These are phyloP conservation scores for Pseudochromis fuscus DNA, from an alignment of 2,797 vertebrate species.

Conservation along the genomic window DNA sequence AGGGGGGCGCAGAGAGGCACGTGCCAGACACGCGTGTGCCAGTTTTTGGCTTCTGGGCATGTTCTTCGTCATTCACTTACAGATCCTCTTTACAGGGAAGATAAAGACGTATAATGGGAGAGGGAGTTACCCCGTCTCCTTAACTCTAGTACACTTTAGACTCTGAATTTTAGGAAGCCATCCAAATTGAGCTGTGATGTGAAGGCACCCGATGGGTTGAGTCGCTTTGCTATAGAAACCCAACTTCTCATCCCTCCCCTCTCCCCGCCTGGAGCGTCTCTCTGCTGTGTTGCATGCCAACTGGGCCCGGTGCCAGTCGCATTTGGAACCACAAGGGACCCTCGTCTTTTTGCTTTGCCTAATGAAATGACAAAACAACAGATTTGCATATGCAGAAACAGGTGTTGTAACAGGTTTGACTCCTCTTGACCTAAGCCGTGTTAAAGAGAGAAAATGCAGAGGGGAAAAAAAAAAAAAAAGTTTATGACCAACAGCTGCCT, in stretches of 20 bases:
- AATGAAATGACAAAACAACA: slow-evolving; percentile 96
- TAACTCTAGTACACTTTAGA: slow-evolving; percentile 60
- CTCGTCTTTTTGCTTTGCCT: slow-evolving; percentile 85
- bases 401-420: slow-evolving; percentile 97
- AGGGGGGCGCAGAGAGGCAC: slow-evolving; percentile 80
- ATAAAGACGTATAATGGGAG: slow-evolving; percentile 44
- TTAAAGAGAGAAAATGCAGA: slow-evolving; percentile 65
- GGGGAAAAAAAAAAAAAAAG: slow-evolving; percentile 68
- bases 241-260: slow-evolving; percentile 73
- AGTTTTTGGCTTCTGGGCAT: slow-evolving; percentile 86
- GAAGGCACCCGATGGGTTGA: slow-evolving; percentile 83
- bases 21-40: slow-evolving; percentile 88
- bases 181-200: slow-evolving; percentile 82
- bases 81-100: slow-evolving; percentile 43
- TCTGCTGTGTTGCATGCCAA: slow-evolving; percentile 81
- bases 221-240: slow-evolving; percentile 79
- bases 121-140: neutral
- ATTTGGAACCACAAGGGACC: slow-evolving; percentile 90
- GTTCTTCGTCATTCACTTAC: slow-evolving; percentile 82
- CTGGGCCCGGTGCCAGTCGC: slow-evolving; percentile 86
- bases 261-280: slow-evolving; percentile 56
- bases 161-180: slow-evolving; percentile 70
- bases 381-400: slow-evolving; percentile 95
- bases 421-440: slow-evolving; percentile 90
- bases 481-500: slow-evolving; percentile 93